Base-by-base conservation (phyloP, 2,797 vertebrate genomes). In the Dryobates pubescens region DNA sequence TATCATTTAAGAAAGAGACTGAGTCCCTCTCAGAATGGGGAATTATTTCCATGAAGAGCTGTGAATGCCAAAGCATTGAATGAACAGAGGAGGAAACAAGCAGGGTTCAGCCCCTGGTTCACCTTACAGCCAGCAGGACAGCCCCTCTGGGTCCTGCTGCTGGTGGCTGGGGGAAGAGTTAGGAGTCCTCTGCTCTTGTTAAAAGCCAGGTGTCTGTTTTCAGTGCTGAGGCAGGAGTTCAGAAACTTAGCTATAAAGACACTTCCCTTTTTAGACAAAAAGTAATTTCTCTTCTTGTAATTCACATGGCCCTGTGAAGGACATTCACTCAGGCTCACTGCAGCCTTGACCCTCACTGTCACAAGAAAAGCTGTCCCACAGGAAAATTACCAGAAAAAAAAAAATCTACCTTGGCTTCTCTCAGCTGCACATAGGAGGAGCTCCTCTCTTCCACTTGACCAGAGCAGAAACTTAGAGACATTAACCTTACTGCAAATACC, bases 1-100 rank as follows among this genome's bases (percentile, higher is more conserved):
- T 96, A 96, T 92, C 65, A 82, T 92, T 86, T 94, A 51, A 95
- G 94, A 72, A 86, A 65, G 64, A 84, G 29, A 51, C 16, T 0
- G 12, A 92, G 64, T 73, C 81, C 74, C 82, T 88, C 87, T 91
- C 87, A 94, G 87, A 82, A 91, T 7, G 0, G 10, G 36, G 79
- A 93, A 43, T 94, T 54, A 74, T 94, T 96, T 96, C 91, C 91
- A 82, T 80, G 81, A 92, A 92, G 75, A 87, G 58, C 29, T 57
- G 32, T 62, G 81, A 92, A 92, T 93, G 85, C 89, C 91, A 92
- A 95, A 62, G 20, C 16, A 72, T 15, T 8, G 51, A 45, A 68
- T 0, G 0, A 30, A 76, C 22, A 0, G 0, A 76, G 73, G 47
- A 30, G 16, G 6, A 83, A 47, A 34, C 0, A 8, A 92, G 13